Evolutionary conservation across 2,888 invertebrate genomes (phyloP).

Genomic region (Phalera bucephala): DNA sequence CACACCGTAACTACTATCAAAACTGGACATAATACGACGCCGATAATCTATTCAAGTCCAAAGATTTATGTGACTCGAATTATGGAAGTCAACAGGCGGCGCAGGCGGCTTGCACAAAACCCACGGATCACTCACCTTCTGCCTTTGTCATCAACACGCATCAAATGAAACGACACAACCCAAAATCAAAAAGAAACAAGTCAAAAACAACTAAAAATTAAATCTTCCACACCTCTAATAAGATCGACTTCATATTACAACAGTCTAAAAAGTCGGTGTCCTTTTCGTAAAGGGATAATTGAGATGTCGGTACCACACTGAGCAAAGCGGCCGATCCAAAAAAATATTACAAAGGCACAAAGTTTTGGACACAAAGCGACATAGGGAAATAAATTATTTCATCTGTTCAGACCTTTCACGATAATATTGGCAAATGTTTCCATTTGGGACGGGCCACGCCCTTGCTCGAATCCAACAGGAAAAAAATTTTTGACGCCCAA

Average conservation of each 20-base stretch:
- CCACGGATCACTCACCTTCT: constrained; percentile 70
- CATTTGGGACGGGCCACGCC: constrained; percentile 80
- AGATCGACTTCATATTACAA: constrained; percentile 24
- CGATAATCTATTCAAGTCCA: constrained; percentile 56
- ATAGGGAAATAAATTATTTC: constrained; percentile 82
- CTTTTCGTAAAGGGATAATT: constrained; percentile 69
- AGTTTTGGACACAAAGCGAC: constrained; percentile 81
- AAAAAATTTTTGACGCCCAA: constrained; percentile 30
- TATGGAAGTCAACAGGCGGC: constrained; percentile 55
- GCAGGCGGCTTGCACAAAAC: constrained; percentile 68
- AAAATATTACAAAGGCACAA: constrained; percentile 72
- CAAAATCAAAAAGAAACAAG: constrained; percentile 32
- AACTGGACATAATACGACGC: constrained; percentile 13
- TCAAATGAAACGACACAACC: constrained; percentile 54
- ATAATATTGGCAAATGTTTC: constrained; percentile 84
- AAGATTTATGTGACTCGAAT: constrained; percentile 67
- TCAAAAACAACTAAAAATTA: constrained; percentile 24
- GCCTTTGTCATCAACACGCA: constrained; percentile 77
- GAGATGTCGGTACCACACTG: constrained; percentile 72
- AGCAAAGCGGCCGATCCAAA: constrained; percentile 74
- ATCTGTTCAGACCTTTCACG: constrained; percentile 80
- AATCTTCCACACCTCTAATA: constrained; percentile 24
- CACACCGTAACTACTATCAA: constrained; percentile 19
- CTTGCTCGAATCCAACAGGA: constrained; percentile 54
- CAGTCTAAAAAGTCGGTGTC: constrained; percentile 52